Evolutionary conservation across 2,888 invertebrate genomes (phyloP), one percentile per base, ranked within the genome.

Genomic region (Mimachlamys varia): DNA sequence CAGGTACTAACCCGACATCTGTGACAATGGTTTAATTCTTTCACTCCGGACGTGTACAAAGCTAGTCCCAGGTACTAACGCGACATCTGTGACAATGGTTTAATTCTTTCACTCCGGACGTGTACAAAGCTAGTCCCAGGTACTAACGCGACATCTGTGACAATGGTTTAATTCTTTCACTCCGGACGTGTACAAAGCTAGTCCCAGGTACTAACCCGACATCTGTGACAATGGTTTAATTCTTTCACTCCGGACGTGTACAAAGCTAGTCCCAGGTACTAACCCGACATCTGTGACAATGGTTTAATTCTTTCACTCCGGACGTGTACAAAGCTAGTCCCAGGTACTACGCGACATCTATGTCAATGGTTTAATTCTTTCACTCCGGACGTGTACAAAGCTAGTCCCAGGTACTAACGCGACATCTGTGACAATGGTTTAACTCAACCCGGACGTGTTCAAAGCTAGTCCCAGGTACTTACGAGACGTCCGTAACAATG

Each of bases 161-260:
- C 19, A 44, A 44, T 44, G 7, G 44, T 44, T 44, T 44, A 44
- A 44, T 44, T 5, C n/a, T n/a, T n/a, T 98, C 98, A 98, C 98
- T 0, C 98, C 99, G 0, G 98, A 98, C 95, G 98, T 98, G 33
- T 99, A 99, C 94, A 98, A 97, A 92, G 93, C 95, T n/a, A 95
- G 95, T 91, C 94, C 95, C 12, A 94, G 94, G 95, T 95, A 92
- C 44, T 19, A 49, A 22, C 49, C 33, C 44, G 15, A 17, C 19
- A 0, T 53, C 19, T 2, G 19, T 53, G 53, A 15, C 19, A 44
- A 44, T 44, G 7, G 44, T 44, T 44, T 44, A 44, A 44, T 44
- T 5, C n/a, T n/a, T n/a, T 98, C 98, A 98, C 98, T 0, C 98
- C 99, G 0, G 98, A 98, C 95, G 98, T 98, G 33, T 99, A 99